Percentiles rank a stretch among this genome's conserved stretches.
These are phyloP conservation scores for Grammomys dolichurus DNA, from an alignment of 2,113 vertebrate species.

Conservation along the genomic window DNA sequence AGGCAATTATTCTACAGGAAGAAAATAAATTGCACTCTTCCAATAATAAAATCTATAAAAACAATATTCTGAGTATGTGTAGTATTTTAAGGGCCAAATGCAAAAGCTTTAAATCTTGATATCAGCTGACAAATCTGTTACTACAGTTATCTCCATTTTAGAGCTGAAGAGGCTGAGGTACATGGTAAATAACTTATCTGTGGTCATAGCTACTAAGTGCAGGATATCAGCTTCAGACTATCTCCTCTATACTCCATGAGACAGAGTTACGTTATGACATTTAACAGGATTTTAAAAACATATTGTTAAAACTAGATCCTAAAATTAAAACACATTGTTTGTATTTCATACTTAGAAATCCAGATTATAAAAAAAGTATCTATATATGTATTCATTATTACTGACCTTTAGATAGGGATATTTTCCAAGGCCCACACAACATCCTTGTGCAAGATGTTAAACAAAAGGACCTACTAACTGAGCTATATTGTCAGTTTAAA, in stretches of 20 bases:
- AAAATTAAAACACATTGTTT: neutral
- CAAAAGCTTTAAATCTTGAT: neutral
- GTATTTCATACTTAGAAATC: conserved; percentile 41
- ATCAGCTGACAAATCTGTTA: neutral
- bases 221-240: neutral
- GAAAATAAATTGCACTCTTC: neutral
- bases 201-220: neutral
- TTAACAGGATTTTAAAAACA: neutral
- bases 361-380: conserved; percentile 34
- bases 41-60: neutral
- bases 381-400: neutral
- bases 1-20: conserved; percentile 10
- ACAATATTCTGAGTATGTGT: neutral
- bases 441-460: neutral
- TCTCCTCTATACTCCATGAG: neutral
- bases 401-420: neutral
- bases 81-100: neutral
- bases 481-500: neutral
- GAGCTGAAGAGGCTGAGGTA: neutral
- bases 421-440: neutral
- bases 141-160: neutral
- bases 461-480: no score
- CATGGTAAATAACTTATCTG: neutral
- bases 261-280: neutral
- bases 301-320: neutral